phyloP scores from a whole-genome alignment of 2,113 vertebrate genomes.

The Pseudopipra pipra region DNA sequence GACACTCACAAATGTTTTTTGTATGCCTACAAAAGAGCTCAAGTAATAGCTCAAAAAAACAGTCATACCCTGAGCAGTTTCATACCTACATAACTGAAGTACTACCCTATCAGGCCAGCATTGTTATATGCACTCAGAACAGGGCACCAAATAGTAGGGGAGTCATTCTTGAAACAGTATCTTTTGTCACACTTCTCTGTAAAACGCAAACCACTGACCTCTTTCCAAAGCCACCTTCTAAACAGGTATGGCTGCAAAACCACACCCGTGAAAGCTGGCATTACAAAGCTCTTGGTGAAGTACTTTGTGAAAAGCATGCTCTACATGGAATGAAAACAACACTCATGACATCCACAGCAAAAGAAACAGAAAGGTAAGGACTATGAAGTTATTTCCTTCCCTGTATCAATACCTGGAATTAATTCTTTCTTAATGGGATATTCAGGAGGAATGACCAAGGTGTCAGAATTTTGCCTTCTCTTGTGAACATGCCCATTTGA shows the following conservation, averaged over 20 bases:
- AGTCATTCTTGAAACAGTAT: not conserved
- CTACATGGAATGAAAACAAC: not conserved
- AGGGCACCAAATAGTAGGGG: not conserved
- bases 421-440: not conserved
- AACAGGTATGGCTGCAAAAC: not conserved
- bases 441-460: not conserved
- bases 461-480: not conserved
- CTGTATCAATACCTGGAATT: not conserved
- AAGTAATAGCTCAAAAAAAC: not conserved
- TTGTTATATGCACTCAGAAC: not conserved
- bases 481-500: not conserved
- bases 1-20: not conserved
- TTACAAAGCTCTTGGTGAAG: not conserved
- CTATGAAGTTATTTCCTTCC: not conserved
- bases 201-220: not conserved
- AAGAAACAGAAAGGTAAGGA: not conserved
- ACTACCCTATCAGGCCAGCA: not conserved
- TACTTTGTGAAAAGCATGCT: not conserved
- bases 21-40: not conserved
- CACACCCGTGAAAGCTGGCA: not conserved
- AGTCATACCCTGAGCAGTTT: not conserved
- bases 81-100: not conserved
- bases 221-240: not conserved
- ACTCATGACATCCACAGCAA: not conserved
- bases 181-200: not conserved